These are phyloP conservation scores for Cylloceria caligata DNA, from an alignment of 2,888 invertebrate species.

Conservation along the genomic window DNA sequence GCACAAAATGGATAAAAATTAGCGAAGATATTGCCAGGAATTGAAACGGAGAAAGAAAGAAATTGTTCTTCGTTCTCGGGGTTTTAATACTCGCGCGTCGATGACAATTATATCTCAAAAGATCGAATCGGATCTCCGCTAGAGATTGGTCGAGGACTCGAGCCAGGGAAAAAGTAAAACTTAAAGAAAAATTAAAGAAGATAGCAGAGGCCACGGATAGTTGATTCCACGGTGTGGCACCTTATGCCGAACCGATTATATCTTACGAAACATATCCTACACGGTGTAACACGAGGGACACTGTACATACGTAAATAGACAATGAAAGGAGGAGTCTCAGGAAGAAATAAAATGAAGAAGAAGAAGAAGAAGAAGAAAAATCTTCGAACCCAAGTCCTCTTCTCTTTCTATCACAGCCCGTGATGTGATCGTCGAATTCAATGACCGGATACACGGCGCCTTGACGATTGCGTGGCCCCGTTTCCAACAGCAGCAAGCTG, in stretches of 20 bases:
- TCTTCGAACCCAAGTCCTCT: slow-evolving; percentile 17
- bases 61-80: slow-evolving; percentile 17
- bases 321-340: slow-evolving; percentile 62
- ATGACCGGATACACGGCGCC: slow-evolving; percentile 81
- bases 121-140: slow-evolving; percentile 59
- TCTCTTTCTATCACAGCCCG: slow-evolving; percentile 45
- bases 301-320: slow-evolving; percentile 37
- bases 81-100: slow-evolving; percentile 50
- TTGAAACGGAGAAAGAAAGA: too few species aligned
- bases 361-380: slow-evolving; percentile 30
- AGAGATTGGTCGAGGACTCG: too few species aligned
- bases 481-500: slow-evolving; percentile 43
- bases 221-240: slow-evolving; percentile 54
- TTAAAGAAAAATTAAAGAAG: slow-evolving; percentile 19
- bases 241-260: slow-evolving; percentile 48
- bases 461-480: slow-evolving; percentile 74
- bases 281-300: neutral
- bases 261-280: slow-evolving; percentile 54
- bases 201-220: slow-evolving; percentile 37
- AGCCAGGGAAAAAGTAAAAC: too few species aligned
- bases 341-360: slow-evolving; percentile 20
- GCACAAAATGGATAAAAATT: too few species aligned
- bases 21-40: too few species aligned
- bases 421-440: slow-evolving; percentile 74
- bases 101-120: slow-evolving; percentile 52